Conservation (phyloP, 2,888 invertebrate species). For the Sepioteuthis lessoniana region DNA sequence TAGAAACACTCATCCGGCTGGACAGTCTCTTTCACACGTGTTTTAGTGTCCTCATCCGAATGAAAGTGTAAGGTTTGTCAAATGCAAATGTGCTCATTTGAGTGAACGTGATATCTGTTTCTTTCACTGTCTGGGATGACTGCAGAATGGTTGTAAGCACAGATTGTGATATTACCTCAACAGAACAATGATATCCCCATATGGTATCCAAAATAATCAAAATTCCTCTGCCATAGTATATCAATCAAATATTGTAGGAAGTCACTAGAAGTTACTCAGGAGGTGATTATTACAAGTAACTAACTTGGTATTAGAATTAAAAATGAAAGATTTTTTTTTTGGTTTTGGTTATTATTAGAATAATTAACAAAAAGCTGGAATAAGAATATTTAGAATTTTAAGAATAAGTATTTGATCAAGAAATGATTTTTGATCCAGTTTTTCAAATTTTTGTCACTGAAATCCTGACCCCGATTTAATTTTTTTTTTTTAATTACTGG, state of each 20-base stretch:
- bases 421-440: constrained; percentile 33
- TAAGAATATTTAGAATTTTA: not conserved
- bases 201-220: not conserved
- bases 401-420: not conserved
- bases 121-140: not conserved
- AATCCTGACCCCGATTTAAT: not conserved
- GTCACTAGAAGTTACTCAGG: not conserved
- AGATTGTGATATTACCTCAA: constrained; percentile 33
- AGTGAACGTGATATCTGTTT: constrained; percentile 11
- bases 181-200: constrained; percentile 33
- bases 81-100: not conserved
- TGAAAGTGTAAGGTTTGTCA: not conserved
- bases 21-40: not conserved
- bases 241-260: no score
- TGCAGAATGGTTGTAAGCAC: not conserved
- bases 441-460: not conserved
- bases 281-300: not conserved
- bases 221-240: not conserved
- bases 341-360: not conserved
- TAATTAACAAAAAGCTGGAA: constrained; percentile 4
- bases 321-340: not conserved
- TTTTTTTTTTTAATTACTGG: not conserved
- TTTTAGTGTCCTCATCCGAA: not conserved
- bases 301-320: not conserved
- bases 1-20: not conserved